These are phyloP conservation scores for Tinamus guttatus DNA, from an alignment of 2,113 vertebrate species.

Conservation along the genomic window DNA sequence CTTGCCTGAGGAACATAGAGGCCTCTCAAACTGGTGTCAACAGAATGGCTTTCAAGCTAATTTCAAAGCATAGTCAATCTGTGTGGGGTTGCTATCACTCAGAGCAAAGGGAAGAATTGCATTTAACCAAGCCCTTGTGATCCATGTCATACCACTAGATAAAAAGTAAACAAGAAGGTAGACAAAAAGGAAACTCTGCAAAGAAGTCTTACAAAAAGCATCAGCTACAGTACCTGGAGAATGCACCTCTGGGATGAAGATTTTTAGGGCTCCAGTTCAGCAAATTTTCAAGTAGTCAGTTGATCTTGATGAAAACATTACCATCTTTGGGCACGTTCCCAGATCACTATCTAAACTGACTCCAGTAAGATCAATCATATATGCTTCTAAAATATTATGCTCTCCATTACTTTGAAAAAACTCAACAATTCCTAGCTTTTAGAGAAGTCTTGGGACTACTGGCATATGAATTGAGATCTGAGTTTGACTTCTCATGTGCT, in stretches of 20 bases:
- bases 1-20: slow-evolving; percentile 23
- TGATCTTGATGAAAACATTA: background rate
- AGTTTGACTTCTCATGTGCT: background rate
- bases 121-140: background rate
- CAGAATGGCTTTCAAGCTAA: slow-evolving; percentile 47
- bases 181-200: background rate
- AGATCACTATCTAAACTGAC: background rate
- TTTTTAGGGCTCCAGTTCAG: background rate
- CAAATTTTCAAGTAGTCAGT: background rate
- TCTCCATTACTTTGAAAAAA: background rate
- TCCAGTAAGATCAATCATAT: background rate
- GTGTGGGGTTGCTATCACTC: background rate
- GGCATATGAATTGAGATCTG: background rate
- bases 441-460: background rate
- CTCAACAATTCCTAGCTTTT: background rate
- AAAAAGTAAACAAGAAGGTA: background rate
- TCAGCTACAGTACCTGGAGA: background rate
- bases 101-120: background rate
- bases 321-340: background rate
- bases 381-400: background rate
- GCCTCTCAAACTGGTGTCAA: background rate
- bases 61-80: slow-evolving; percentile 29
- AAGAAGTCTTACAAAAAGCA: background rate
- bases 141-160: background rate
- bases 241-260: background rate